phyloP scores from a whole-genome alignment of 2,888 invertebrate species.

The Drosophila mercatorum region DNA sequence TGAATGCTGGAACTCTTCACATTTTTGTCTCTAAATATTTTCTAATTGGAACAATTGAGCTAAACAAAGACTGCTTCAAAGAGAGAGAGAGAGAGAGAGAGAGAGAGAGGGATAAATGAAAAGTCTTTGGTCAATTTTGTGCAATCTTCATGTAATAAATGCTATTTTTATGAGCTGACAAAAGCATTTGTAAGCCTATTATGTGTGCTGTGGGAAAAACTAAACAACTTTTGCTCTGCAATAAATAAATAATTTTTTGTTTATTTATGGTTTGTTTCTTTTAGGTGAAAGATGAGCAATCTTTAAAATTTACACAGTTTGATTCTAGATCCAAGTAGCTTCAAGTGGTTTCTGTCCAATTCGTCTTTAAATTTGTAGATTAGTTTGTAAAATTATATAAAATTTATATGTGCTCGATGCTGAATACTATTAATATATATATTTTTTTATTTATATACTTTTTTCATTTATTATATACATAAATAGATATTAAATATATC shows the following conservation, averaged over 20 bases:
- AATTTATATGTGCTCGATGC: too few species aligned
- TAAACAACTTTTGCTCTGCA: neutral
- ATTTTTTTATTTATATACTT: too few species aligned
- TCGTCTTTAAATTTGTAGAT: neutral
- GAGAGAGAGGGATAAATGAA: neutral
- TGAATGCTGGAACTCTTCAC: slow-evolving; percentile 2
- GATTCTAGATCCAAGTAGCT: too few species aligned
- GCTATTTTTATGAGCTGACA: slow-evolving; percentile 5
- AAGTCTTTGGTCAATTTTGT: neutral
- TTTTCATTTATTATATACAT: too few species aligned
- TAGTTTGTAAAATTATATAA: too few species aligned
- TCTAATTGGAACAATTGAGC: slow-evolving; percentile 52
- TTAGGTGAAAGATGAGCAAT: neutral
- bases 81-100: neutral
- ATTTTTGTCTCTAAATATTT: slow-evolving; percentile 26
- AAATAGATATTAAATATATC: too few species aligned
- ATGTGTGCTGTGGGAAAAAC: neutral
- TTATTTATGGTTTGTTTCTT: neutral
- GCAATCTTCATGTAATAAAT: neutral
- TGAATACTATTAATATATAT: neutral
- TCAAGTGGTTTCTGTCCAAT: neutral
- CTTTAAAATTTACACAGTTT: neutral
- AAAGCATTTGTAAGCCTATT: neutral
- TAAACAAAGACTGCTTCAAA: slow-evolving; percentile 1
- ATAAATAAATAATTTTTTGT: neutral